phyloP scores from a whole-genome alignment of 2,113 vertebrate genomes.

The Hiodon alosoides region DNA sequence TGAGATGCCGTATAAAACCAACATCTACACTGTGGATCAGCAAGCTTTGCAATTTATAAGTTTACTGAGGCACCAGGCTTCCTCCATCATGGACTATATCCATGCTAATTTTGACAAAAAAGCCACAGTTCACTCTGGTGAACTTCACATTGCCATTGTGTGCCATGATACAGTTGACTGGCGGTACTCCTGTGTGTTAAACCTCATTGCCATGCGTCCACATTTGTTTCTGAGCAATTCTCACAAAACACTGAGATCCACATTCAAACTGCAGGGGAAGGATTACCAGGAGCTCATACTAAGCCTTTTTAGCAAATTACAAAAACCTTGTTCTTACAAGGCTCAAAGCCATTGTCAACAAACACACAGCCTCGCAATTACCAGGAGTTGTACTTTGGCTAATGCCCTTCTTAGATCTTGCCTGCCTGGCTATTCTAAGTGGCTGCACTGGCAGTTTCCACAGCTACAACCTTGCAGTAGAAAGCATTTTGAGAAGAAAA shows the following conservation, averaged over 20 bases:
- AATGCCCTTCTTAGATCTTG: not conserved
- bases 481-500: conserved; percentile 5
- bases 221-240: not conserved
- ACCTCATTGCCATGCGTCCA: not conserved
- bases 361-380: not conserved
- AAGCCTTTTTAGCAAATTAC: conserved; percentile 7
- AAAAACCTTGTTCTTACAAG: not conserved
- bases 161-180: not conserved
- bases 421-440: not conserved
- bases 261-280: not conserved
- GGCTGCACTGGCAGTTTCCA: conserved; percentile 1
- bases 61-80: not conserved
- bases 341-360: not conserved
- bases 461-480: conserved; percentile 14
- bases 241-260: not conserved
- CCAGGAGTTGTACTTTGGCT: not conserved
- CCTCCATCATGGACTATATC: not conserved
- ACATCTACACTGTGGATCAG: too few species aligned
- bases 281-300: not conserved
- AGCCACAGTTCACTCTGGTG: not conserved
- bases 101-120: not conserved
- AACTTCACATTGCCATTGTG: not conserved
- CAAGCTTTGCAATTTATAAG: too few species aligned
- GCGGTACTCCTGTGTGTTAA: not conserved
- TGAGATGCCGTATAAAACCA: too few species aligned